Evolutionary conservation across 2,888 invertebrate genomes (phyloP).

Genomic region (Gisinianus flammeolus): DNA sequence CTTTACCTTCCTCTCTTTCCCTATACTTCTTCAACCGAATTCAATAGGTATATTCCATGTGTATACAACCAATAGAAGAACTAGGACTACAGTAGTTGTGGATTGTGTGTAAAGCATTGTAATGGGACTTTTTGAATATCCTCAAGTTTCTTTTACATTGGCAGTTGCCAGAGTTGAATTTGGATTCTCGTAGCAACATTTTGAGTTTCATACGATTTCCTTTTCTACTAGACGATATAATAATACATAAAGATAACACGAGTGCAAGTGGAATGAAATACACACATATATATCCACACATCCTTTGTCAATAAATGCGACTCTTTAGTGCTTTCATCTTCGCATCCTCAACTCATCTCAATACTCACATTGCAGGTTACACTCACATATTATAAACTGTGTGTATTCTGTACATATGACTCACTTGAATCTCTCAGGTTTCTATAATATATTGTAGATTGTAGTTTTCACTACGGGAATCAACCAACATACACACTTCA

Average conservation of each 20-base stretch:
- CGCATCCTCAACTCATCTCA: slow-evolving; percentile 4
- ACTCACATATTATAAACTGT: neutral
- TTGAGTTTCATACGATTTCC: no score
- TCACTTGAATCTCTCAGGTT: neutral
- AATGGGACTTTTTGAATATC: neutral
- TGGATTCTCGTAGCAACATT: no score
- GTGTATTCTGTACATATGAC: neutral
- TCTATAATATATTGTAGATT: neutral
- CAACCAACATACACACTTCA: neutral
- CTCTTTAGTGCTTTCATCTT: slow-evolving; percentile 20
- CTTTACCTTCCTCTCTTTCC: neutral
- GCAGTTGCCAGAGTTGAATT: no score
- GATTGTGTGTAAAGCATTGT: neutral
- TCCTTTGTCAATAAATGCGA: slow-evolving; percentile 20
- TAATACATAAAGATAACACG: neutral
- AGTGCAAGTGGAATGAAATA: neutral
- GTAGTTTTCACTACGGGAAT: neutral
- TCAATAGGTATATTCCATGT: neutral
- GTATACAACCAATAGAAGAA: neutral
- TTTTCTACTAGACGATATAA: no score
- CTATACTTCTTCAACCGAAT: neutral
- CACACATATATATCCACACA: neutral
- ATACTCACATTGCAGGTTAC: neutral
- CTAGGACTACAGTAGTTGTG: neutral
- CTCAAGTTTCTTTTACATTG: no score